Conservation (phyloP, 2,113 vertebrate species). For the Bos taurus region DNA sequence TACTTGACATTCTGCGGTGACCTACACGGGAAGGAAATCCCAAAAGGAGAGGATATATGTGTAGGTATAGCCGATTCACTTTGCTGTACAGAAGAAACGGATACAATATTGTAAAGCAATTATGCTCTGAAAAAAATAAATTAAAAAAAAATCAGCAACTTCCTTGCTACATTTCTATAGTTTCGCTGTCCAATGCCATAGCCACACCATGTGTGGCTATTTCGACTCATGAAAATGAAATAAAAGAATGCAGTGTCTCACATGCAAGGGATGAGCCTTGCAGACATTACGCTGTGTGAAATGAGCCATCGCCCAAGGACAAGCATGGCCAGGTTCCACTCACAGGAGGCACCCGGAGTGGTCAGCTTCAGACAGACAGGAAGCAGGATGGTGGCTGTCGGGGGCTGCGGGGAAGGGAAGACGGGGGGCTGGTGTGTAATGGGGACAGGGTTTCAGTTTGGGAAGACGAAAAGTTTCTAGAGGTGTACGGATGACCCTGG, state of each 20-base stretch:
- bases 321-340: background rate
- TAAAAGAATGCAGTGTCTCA: background rate
- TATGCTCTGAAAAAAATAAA: background rate
- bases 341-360: background rate
- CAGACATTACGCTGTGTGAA: rapidly evolving
- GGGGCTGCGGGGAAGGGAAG: background rate
- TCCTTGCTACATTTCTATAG: background rate
- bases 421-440: too few relatives aligned
- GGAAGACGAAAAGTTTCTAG: background rate
- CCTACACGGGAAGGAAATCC: background rate
- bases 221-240: background rate
- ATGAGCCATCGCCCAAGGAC: background rate
- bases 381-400: background rate
- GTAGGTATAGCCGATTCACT: background rate
- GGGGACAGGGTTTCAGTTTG: background rate
- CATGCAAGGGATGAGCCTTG: background rate
- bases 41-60: rapidly evolving
- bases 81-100: background rate
- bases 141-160: background rate
- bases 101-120: background rate
- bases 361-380: background rate
- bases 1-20: background rate
- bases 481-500: background rate
- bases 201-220: background rate
- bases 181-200: rapidly evolving